Percentiles rank a stretch among this genome's conserved stretches.
Conservation (phyloP, 1,140 invertebrate genomes). For the Papilio helenus region DNA sequence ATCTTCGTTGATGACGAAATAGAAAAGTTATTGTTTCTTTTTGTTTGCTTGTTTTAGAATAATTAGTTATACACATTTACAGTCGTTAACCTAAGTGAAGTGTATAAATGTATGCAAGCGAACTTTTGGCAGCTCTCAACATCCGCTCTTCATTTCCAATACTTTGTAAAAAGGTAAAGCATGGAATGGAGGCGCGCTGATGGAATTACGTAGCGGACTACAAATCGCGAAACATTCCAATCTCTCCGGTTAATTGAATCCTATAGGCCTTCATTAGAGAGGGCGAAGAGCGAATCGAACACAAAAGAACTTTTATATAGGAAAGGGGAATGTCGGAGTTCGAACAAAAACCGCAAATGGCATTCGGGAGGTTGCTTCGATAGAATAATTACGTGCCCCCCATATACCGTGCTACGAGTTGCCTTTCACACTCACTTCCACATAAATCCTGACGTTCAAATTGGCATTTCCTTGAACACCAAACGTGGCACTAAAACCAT, state of each 20-base stretch:
- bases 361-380: conserved; percentile 61
- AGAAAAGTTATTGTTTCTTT: background rate
- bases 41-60: background rate
- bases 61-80: background rate
- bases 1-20: conserved; percentile 56
- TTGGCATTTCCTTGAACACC: conserved; percentile 57
- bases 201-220: conserved; percentile 66
- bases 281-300: conserved; percentile 59
- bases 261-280: conserved; percentile 75
- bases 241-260: conserved; percentile 76
- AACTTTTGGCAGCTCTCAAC: conserved; percentile 51
- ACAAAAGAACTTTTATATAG: conserved; percentile 70
- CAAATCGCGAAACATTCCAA: conserved; percentile 77
- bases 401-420: conserved; percentile 52
- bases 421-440: conserved; percentile 62
- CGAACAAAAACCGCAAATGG: conserved; percentile 75
- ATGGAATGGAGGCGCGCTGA: conserved; percentile 63
- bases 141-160: conserved; percentile 33
- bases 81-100: background rate
- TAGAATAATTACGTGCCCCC: conserved; percentile 65
- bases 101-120: background rate
- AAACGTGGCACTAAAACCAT: conserved; percentile 49
- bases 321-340: conserved; percentile 60
- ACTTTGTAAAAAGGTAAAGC: conserved; percentile 52
- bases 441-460: conserved; percentile 63